A percentile compares a stretch with the other conserved stretches of the same genome.
phyloP scores from a whole-genome alignment of 2,797 vertebrate species.

The Pseudochirops cupreus region DNA sequence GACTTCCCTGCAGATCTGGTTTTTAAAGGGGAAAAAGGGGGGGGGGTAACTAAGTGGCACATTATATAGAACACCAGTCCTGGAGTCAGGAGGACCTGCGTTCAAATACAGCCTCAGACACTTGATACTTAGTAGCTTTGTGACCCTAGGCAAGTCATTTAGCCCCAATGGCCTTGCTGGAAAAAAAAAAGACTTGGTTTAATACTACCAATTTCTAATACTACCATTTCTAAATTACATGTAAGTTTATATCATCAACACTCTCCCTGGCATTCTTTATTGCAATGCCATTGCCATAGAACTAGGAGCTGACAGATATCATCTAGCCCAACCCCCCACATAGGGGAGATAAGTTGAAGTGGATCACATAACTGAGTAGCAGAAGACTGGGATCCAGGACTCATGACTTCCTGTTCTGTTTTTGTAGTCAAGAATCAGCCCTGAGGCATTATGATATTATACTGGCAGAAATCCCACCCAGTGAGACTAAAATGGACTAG shows the following conservation, averaged over 20 bases:
- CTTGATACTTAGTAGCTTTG: too few species aligned
- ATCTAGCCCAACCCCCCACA: not conserved
- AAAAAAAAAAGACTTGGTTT: not conserved
- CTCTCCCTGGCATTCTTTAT: not conserved
- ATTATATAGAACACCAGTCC: too few species aligned
- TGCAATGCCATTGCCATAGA: not conserved
- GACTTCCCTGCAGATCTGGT: not conserved
- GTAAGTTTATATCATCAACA: too few species aligned
- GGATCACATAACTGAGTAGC: not conserved
- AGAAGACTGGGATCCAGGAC: not conserved
- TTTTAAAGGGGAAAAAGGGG: not conserved
- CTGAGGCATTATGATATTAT: not conserved
- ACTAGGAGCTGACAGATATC: not conserved
- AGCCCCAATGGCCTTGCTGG: too few species aligned
- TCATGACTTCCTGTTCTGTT: not conserved
- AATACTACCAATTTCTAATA: not conserved
- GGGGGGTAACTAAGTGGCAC: too few species aligned
- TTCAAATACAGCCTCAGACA: too few species aligned
- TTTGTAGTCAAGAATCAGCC: not conserved
- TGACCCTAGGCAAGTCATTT: too few species aligned
- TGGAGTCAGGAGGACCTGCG: too few species aligned
- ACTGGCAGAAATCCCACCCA: not conserved
- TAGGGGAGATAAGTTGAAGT: not conserved
- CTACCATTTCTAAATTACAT: not conserved
- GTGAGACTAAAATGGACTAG: not conserved